Conservation (phyloP, 2,888 invertebrate species). For the Antheraea assamensis region DNA sequence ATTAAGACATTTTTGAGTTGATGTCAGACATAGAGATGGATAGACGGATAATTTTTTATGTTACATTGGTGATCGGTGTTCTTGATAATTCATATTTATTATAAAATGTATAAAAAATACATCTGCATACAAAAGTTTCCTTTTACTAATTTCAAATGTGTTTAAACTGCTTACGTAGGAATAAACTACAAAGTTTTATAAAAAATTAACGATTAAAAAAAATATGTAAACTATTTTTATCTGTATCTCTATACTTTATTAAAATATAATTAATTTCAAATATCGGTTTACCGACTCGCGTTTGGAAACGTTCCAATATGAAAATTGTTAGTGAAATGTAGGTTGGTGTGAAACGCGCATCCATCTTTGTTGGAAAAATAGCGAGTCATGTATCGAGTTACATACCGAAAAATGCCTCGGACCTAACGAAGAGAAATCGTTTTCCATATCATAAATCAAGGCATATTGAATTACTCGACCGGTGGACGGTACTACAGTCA, state of each 20-base stretch:
- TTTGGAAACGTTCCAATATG: constrained; percentile 26
- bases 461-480: constrained; percentile 60
- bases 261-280: constrained; percentile 12
- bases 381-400: constrained; percentile 60
- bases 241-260: not conserved
- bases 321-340: constrained; percentile 22
- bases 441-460: constrained; percentile 68
- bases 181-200: no score
- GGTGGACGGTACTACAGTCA: constrained; percentile 38
- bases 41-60: no score
- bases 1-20: no score
- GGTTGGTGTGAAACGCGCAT: constrained; percentile 31
- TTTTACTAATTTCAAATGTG: not conserved
- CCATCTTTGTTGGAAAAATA: constrained; percentile 39
- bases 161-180: not conserved
- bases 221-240: not conserved
- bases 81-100: no score
- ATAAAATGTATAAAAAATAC: no score
- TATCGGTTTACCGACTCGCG: constrained; percentile 21
- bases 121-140: no score
- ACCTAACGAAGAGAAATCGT: constrained; percentile 68
- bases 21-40: no score
- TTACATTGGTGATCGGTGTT: no score
- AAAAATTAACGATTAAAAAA: not conserved
- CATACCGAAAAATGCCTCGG: constrained; percentile 61